Evolutionary conservation across 1,140 invertebrate species (phyloP), one percentile per base, ranked within the genome.

Genomic region (Battus philenor): DNA sequence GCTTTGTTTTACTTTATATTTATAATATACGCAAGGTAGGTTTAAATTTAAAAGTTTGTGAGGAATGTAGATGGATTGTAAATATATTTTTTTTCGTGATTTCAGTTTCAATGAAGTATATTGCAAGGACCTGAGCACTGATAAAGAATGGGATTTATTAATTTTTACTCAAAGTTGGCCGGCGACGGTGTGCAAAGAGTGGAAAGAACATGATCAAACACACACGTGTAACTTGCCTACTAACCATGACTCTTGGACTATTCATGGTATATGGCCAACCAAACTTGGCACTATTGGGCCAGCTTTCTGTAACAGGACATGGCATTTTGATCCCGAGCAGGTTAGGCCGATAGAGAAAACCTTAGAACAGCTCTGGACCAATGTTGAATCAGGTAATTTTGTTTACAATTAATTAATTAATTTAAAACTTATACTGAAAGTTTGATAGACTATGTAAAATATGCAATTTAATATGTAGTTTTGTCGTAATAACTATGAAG

Each of bases 111-210:
- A 44, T 34, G 38, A 58, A 30, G 58, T 38, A 4, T 45, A 48
- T 16, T 33, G 44, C 4, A 48, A 29, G 12, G 30, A 32, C 32
- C 16, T 50, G 4, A 43, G 53, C 13, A 46, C 18, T 13, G 47
- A 51, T 7, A 47, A 67, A 29, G 51, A 68, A 0, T 95, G 92
- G 88, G 93, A 95, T 68, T 70, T 93, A 8, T 53, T 95, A 8
- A 91, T 95, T 38, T 95, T 94, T 63, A 93, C 93, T 1, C 93
- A 95, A 73, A 88, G 90, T 54, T 96, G 94, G 94, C 93, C 93
- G 0, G 86, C 89, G 15, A 93, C 93, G 0, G 90, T 90, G 5
- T 96, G 94, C 67, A 89, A 88, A 30, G 79, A 89, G 44, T 94
- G 93, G 92, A 85, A 80, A 38, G 88, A 92, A 50, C 86, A 91